These are phyloP conservation scores for Chascanopsetta lugubris DNA, from an alignment of 2,113 vertebrate genomes.

Conservation along the genomic window DNA sequence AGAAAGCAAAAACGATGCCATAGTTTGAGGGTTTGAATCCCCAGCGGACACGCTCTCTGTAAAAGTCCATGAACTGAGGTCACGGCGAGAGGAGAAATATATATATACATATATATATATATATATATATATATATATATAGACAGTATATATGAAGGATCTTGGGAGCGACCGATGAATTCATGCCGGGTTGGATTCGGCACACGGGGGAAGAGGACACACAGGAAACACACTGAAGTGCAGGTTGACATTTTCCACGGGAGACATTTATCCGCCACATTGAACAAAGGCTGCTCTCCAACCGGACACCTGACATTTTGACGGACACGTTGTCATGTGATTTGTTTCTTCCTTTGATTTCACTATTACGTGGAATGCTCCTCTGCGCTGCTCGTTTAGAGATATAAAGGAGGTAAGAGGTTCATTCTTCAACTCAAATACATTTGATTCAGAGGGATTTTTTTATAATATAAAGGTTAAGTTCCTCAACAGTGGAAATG, in stretches of 20 bases:
- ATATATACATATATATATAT: not conserved
- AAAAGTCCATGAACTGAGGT: not conserved
- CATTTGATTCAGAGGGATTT: too few relatives aligned
- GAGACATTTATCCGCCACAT: not conserved
- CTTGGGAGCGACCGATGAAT: not conserved
- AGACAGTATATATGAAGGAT: not conserved
- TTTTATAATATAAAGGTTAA: too few relatives aligned
- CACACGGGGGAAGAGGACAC: not conserved
- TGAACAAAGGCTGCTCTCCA: not conserved
- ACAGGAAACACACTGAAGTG: constrained; percentile 2
- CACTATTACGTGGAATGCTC: not conserved
- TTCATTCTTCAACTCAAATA: too few relatives aligned
- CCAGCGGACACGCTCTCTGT: not conserved
- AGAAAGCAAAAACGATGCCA: not conserved
- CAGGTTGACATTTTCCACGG: constrained; percentile 21
- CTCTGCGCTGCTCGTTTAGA: not conserved
- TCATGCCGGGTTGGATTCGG: not conserved
- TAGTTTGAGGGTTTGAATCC: constrained; percentile 7
- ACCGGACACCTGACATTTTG: constrained; percentile 26
- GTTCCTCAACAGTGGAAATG: too few relatives aligned
- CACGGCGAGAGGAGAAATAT: not conserved
- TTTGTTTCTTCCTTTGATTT: not conserved
- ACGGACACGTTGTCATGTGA: not conserved
- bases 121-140: not conserved
- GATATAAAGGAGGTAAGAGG: too few relatives aligned